These are phyloP conservation scores for Spizaetus ornatus DNA, from an alignment of 2,113 vertebrate species.

Conservation along the genomic window DNA sequence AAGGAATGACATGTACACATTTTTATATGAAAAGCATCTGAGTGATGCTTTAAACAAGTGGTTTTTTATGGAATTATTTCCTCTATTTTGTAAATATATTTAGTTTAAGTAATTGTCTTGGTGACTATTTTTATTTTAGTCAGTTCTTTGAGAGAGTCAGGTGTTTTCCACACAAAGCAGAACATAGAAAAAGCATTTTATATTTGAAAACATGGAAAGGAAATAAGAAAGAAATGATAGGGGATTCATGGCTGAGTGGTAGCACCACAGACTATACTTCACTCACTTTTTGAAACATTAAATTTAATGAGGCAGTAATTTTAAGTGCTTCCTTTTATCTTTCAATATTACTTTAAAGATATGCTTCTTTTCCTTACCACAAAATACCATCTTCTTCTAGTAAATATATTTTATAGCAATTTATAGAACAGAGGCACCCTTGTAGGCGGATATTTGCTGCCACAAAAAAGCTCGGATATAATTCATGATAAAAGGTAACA, in stretches of 20 bases:
- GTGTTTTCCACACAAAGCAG: neutral
- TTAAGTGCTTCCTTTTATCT: slow-evolving; percentile 4
- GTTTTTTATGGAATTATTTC: neutral
- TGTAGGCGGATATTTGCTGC: neutral
- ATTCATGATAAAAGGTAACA: neutral
- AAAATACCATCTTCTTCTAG: neutral
- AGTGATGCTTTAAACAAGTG: neutral
- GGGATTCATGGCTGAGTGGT: neutral
- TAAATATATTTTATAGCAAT: neutral
- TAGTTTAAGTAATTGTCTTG: neutral
- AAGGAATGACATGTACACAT: neutral
- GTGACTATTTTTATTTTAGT: neutral
- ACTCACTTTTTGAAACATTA: neutral
- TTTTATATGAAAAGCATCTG: neutral
- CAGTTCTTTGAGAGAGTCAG: neutral
- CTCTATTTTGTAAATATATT: neutral
- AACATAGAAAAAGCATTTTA: neutral
- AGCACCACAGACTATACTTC: neutral
- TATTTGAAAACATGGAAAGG: neutral
- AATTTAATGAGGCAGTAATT: neutral
- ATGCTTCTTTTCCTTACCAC: neutral
- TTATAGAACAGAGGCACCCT: neutral
- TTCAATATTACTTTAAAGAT: neutral
- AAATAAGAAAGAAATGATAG: neutral
- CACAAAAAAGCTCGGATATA: neutral